These are phyloP conservation scores for Champsocephalus gunnari DNA, from an alignment of 2,797 vertebrate genomes.

Conservation along the genomic window DNA sequence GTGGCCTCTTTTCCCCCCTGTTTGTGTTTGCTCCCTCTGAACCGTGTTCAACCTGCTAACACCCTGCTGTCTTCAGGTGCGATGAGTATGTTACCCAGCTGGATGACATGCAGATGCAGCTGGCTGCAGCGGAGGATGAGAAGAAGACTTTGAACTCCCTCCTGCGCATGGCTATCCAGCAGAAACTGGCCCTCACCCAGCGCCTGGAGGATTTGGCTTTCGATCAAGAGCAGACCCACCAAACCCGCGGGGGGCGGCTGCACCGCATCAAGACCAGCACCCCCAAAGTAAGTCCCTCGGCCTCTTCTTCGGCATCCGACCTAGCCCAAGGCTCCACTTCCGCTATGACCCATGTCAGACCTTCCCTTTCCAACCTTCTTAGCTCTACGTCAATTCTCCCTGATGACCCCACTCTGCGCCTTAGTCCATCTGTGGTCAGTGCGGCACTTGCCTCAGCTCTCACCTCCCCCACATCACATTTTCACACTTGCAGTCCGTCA, in stretches of 20 bases:
- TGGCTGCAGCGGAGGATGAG: constrained; percentile 97
- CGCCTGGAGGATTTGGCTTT: constrained; percentile 97
- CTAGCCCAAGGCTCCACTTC: constrained; percentile 34
- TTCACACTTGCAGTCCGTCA: constrained; percentile 39
- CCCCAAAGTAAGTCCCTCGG: constrained; percentile 92
- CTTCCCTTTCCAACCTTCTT: constrained; percentile 42
- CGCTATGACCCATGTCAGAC: constrained; percentile 40
- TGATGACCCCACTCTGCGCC: constrained; percentile 30
- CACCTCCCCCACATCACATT: constrained; percentile 53
- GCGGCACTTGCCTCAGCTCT: constrained; percentile 49
- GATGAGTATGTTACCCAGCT: constrained; percentile 96
- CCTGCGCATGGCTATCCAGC: constrained; percentile 98
- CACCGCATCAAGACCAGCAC: constrained; percentile 89
- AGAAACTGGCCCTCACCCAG: constrained; percentile 98
- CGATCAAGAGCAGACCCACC: constrained; percentile 93
- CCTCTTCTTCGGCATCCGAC: constrained; percentile 41
- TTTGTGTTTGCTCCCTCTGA: neutral
- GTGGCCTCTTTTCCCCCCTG: neutral
- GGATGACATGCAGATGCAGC: constrained; percentile 98
- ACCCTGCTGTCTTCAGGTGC: constrained; percentile 70
- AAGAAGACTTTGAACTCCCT: constrained; percentile 99
- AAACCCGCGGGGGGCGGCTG: constrained; percentile 87
- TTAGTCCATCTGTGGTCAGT: constrained; percentile 39
- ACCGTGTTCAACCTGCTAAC: neutral
- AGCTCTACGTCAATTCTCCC: constrained; percentile 39